Percentiles rank a stretch among this genome's conserved stretches.
Evolutionary conservation across 1,140 invertebrate genomes (phyloP).

Genomic region (Neotoxoptera formosana): DNA sequence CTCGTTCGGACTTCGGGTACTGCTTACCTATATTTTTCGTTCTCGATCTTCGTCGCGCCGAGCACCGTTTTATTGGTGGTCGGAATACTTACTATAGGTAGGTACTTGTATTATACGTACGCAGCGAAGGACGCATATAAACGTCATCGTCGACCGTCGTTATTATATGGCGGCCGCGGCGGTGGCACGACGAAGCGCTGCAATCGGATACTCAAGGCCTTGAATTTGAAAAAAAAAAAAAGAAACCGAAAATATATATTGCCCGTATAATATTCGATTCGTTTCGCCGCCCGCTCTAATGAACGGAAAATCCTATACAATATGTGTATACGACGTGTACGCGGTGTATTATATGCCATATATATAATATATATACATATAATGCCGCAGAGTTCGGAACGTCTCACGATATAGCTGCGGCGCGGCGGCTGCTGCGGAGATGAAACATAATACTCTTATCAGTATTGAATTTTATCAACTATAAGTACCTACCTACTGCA

Average conservation of each 20-base stretch:
- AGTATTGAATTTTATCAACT: not conserved
- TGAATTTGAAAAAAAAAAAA: conserved; percentile 34
- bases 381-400: conserved; percentile 1
- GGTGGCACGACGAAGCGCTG: not conserved
- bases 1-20: not conserved
- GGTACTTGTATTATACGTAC: not conserved
- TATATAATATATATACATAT: too few relatives aligned
- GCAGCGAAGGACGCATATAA: not conserved
- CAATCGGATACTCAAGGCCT: conserved; percentile 9
- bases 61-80: not conserved
- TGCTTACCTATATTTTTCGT: not conserved
- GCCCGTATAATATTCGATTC: conserved; percentile 41
- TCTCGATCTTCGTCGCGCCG: not conserved
- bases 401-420: not conserved
- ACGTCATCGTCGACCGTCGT: not conserved
- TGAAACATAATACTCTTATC: conserved; percentile 22
- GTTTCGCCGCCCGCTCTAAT: conserved; percentile 38
- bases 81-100: not conserved
- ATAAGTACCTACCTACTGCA: not conserved
- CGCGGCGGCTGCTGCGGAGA: not conserved
- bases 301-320: conserved; percentile 15
- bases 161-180: not conserved
- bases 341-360: not conserved
- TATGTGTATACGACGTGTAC: too few relatives aligned
- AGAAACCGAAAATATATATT: not conserved